Evolutionary conservation across 2,113 vertebrate genomes (phyloP), one percentile per base, ranked within the genome.

Genomic region (Xyliphius kryptos): DNA sequence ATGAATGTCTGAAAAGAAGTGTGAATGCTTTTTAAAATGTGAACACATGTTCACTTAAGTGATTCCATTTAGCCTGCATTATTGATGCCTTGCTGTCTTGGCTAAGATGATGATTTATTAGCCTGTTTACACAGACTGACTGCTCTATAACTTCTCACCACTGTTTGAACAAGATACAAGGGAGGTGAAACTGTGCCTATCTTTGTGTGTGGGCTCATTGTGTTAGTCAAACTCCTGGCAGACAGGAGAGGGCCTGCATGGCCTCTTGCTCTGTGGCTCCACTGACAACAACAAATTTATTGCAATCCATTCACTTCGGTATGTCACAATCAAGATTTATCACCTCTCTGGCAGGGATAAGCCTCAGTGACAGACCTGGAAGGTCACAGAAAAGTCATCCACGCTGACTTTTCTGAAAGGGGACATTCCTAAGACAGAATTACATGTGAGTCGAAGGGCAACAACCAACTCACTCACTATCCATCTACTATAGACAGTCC

Each of bases 261-360:
- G 52, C 57, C 41, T 78, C 87, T 83, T 87, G 84, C 88, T 46
- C 43, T 14, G 40, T 14, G 40, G 13, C 40, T 85, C 84, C 80
- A 87, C 85, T 91, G 86, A 89, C 89, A 90, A 86, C 82, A 20
- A 85, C 84, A 83, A 82, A 91, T 90, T 90, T 89, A 91, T 15
- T 14, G 43, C 43, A n/a, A 46, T 86, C 82, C 79, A 81, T 83
- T 87, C 86, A 83, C 87, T 88, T 82, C 85, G 80, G 83, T 77
- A 82, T 86, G 84, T 86, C 84, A 86, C 77, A 86, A 83, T 86
- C 83, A 10, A 87, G 85, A 86, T 90, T 89, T 89, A 89, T 76
- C 72, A 76, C 66, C 43, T 38, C 53, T n/a, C 46, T 62, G 62
- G 58, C 67, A 72, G 12, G 55, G 59, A 59, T 63, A 69, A 72